phyloP scores from a whole-genome alignment of 2,113 vertebrate genomes.

The Thalassarche chlororhynchos region DNA sequence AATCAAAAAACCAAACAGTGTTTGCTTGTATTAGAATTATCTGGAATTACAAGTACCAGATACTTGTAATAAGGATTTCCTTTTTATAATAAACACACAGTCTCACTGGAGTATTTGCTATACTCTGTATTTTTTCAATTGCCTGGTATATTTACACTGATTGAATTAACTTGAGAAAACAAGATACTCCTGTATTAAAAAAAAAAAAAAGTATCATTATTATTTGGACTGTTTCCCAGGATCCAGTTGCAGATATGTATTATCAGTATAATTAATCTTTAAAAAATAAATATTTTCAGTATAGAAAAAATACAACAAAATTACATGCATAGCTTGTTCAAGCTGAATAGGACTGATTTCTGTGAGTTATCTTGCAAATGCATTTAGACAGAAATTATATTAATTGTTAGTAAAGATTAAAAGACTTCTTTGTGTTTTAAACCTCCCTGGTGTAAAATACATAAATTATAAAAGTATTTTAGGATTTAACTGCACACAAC shows the following conservation, averaged over 20 bases:
- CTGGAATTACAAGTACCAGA: not conserved
- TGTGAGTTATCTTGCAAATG: not conserved
- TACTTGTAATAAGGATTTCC: conserved; percentile 3
- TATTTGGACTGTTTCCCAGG: not conserved
- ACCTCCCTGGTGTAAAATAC: not conserved
- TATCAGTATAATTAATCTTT: not conserved
- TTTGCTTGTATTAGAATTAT: not conserved
- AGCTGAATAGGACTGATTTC: not conserved
- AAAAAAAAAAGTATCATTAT: not conserved
- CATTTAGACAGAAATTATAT: not conserved
- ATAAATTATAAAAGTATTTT: not conserved
- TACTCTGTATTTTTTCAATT: not conserved
- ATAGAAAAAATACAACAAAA: not conserved
- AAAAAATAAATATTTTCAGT: not conserved
- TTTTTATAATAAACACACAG: not conserved
- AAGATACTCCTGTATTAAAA: not conserved
- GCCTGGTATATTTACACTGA: not conserved
- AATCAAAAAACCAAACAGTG: not conserved
- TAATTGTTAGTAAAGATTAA: not conserved
- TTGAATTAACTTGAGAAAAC: not conserved
- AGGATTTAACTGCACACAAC: not conserved
- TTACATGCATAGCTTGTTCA: not conserved
- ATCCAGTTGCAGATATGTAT: not conserved
- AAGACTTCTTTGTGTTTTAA: not conserved
- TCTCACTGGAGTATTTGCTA: not conserved